Evolutionary conservation across 2,888 invertebrate species (phyloP).

Genomic region (Volucella inflata): DNA sequence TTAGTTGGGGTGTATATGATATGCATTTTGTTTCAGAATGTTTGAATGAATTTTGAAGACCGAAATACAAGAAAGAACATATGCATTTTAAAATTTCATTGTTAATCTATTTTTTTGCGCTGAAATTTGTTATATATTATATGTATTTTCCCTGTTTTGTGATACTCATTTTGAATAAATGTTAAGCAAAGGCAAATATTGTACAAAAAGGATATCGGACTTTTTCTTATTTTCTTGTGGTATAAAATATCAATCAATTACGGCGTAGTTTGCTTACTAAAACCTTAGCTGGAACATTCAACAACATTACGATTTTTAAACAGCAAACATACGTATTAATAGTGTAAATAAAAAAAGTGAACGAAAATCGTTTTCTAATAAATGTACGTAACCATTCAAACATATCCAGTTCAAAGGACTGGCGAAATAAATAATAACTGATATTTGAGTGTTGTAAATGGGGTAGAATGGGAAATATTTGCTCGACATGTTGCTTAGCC

Average conservation of each 20-base stretch:
- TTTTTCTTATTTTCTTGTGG: slow-evolving; percentile 27
- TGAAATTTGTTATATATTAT: slow-evolving; percentile 58
- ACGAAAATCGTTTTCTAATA: background rate
- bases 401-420: background rate
- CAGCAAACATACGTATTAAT: background rate
- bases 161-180: slow-evolving; percentile 19
- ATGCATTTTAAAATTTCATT: no score
- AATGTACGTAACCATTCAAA: background rate
- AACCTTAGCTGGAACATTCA: no score
- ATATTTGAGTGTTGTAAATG: slow-evolving; percentile 27
- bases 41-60: no score
- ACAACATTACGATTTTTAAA: no score
- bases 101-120: background rate
- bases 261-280: slow-evolving; percentile 35
- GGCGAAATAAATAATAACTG: slow-evolving; percentile 20
- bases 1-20: no score
- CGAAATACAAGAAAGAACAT: background rate
- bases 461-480: slow-evolving; percentile 33
- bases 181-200: slow-evolving; percentile 22
- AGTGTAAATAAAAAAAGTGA: slow-evolving; percentile 9
- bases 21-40: no score
- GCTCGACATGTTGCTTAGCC: slow-evolving; percentile 69
- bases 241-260: slow-evolving; percentile 23
- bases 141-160: slow-evolving; percentile 29
- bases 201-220: slow-evolving; percentile 40